Base-by-base conservation (phyloP, 2,797 vertebrate species). In the Peromyscus nudipes region DNA sequence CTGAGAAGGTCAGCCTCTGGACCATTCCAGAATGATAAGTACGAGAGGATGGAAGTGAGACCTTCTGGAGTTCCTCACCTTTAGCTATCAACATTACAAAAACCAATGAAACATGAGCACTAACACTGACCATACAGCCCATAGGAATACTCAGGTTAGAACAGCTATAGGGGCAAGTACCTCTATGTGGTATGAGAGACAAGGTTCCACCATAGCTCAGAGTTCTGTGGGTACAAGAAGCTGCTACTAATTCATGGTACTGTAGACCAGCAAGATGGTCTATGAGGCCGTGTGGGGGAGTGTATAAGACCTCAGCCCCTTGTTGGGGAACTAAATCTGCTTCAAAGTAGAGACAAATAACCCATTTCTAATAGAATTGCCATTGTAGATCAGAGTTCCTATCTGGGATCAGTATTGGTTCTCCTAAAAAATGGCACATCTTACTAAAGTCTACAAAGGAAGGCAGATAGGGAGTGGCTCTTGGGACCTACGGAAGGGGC, bases 391-490 rank as follows among this genome's bases (percentile, higher is more conserved):
- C 84, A 69, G 67, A 93, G 92, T 37, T 49, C n/a, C n/a, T 92
- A 11, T 73, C 76, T 71, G 12, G 9, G 23, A n/a, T 31, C 55
- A 79, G 49, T 85, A 29, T 31, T 37, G 46, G 14, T 34, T 80
- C 13, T 90, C 88, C 85, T 80, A 77, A 67, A 94, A 57, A 46
- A 55, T 19, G 55, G 27, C 43, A 62, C 27, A 71, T 69, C 94
- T 95, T 19, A 0, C 40, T 25, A 31, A 62, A 84, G 9, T 80
- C 96, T 19, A 0, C 16, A 84, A 67, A 95, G 0, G 0, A 11
- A 37, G 6, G 12, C 55, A 16, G 3, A 0, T 49, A 43, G 13
- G 14, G 0, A 75, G n/a, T 4, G 40, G 17, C 23, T 46, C 60
- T 49, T 29, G 52, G 43, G 37, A 52, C 55, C 29, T 82, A 69